phyloP scores from a whole-genome alignment of 2,797 vertebrate species.

The Girardinus metallicus region DNA sequence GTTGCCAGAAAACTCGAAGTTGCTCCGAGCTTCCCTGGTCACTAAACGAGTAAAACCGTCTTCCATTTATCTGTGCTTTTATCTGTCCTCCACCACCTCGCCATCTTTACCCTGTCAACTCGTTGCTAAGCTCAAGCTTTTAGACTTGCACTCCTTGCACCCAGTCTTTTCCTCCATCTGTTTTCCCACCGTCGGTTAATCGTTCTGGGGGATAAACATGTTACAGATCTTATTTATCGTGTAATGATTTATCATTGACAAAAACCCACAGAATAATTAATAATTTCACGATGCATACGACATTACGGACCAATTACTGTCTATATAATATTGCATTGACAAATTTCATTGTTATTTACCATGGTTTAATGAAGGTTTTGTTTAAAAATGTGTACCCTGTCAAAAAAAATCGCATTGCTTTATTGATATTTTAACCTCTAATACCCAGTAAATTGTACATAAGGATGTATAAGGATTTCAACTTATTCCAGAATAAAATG shows the following conservation, averaged over 20 bases:
- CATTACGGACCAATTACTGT: background rate
- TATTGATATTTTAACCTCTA: background rate
- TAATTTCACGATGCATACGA: background rate
- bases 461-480: background rate
- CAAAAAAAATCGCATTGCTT: background rate
- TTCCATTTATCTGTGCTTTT: slow-evolving; percentile 9
- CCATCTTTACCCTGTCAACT: slow-evolving; percentile 8
- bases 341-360: no score
- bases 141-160: background rate
- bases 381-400: background rate
- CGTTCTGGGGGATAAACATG: background rate
- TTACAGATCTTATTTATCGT: background rate
- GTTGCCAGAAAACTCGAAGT: slow-evolving; percentile 19
- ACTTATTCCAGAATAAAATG: background rate
- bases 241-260: background rate
- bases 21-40: background rate
- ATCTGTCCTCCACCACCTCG: slow-evolving; percentile 2
- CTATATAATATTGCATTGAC: no score
- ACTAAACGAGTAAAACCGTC: slow-evolving; percentile 17
- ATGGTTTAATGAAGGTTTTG: no score
- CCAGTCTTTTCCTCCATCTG: background rate
- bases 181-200: background rate
- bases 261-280: background rate
- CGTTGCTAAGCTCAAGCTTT: slow-evolving; percentile 7
- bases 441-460: background rate